Conservation (phyloP, 2,113 vertebrate genomes). For the Gadus macrocephalus region DNA sequence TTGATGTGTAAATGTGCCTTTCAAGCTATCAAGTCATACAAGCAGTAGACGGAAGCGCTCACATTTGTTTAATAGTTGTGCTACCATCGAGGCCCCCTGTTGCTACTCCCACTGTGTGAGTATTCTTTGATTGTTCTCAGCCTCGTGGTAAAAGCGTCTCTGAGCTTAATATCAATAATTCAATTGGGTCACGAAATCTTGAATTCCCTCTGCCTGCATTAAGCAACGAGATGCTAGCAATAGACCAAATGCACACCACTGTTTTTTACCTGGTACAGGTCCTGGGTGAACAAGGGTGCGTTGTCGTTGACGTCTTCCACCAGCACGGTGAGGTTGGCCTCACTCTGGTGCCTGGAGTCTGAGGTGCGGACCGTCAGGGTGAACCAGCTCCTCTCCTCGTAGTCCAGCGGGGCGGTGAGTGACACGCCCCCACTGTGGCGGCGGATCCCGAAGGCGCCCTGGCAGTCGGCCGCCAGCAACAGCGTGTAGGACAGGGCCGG, state of each 20-base stretch:
- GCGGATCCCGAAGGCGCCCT: slow-evolving; percentile 82
- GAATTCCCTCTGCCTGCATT: no score
- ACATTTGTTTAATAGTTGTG: no score
- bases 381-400: slow-evolving; percentile 79
- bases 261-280: slow-evolving; percentile 84
- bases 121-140: no score
- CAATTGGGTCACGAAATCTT: no score
- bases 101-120: no score
- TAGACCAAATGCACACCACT: not conserved
- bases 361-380: slow-evolving; percentile 81
- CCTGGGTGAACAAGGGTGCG: slow-evolving; percentile 82
- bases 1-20: no score
- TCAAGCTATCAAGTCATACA: no score
- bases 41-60: no score
- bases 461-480: slow-evolving; percentile 62
- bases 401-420: slow-evolving; percentile 80
- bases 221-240: no score
- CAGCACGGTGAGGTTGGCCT: slow-evolving; percentile 84
- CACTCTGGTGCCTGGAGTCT: slow-evolving; percentile 81
- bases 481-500: slow-evolving; percentile 85
- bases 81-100: no score
- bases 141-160: no score
- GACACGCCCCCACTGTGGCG: slow-evolving; percentile 83
- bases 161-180: no score
- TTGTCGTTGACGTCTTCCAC: slow-evolving; percentile 97